These are phyloP conservation scores for Lasioglossum zephyrum DNA, from an alignment of 2,888 invertebrate species.

Conservation along the genomic window DNA sequence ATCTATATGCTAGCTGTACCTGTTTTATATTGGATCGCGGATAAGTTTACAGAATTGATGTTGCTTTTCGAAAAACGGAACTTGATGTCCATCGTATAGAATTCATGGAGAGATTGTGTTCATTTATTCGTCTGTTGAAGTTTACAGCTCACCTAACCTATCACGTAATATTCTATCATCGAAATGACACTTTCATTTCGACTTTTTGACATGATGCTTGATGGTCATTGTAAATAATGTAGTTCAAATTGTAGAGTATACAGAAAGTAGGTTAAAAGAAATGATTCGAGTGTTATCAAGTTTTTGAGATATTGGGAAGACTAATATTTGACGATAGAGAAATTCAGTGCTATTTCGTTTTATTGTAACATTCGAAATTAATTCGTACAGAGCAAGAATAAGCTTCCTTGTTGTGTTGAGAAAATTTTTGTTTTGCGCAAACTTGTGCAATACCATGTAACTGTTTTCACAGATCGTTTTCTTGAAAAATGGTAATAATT, in stretches of 20 bases:
- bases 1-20: neutral
- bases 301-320: neutral
- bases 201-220: neutral
- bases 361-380: neutral
- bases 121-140: neutral
- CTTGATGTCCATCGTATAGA: neutral
- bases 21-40: neutral
- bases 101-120: neutral
- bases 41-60: neutral
- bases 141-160: neutral
- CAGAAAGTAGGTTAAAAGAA: neutral
- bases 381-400: neutral
- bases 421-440: constrained; percentile 36
- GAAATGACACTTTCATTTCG: neutral
- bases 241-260: neutral
- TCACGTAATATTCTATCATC: neutral
- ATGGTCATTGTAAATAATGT: neutral
- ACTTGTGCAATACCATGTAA: constrained; percentile 47
- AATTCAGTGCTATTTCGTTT: neutral
- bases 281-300: neutral
- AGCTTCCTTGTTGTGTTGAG: constrained; percentile 21
- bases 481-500: constrained; percentile 11
- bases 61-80: neutral
- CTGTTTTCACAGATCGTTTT: constrained; percentile 3
- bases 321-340: neutral